Evolutionary conservation across 2,113 vertebrate species (phyloP), one percentile per base, ranked within the genome.

Genomic region (Alligator mississippiensis): DNA sequence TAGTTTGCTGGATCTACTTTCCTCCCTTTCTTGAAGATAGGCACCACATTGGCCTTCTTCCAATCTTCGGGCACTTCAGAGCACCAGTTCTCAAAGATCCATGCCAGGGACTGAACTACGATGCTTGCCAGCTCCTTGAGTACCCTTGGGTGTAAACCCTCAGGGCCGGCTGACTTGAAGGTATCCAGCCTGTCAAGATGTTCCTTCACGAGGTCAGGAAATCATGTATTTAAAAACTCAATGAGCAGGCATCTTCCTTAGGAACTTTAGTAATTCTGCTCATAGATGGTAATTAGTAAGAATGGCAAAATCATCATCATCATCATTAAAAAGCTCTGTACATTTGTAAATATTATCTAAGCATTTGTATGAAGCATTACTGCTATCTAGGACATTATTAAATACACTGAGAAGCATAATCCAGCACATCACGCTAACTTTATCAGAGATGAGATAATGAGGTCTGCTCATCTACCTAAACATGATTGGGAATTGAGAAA

Each of bases 291-390:
- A 77, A 30, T 74, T 72, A 96, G 89, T 88, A 84, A 62, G 82
- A 75, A 88, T 64, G 55, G 7, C 61, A 84, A 4, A 77, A 63
- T 62, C 24, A 58, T 4, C 47, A 47, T 4, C 47, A 47, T 47
- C 47, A 47, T 47, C 47, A 47, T 47, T 47, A 3, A 47, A 80
- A 18, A 89, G 84, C 78, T 83, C 79, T 91, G n/a, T 14, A 34
- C 81, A 54, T 89, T 85, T 91, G 86, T 66, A 93, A 95, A 92
- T 89, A 89, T 94, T 82, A 88, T 47, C 47, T 66, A 66, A 54
- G 4, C 90, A 75, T 38, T 88, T 10, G 15, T 89, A 83, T 87
- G 87, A 79, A 90, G 64, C 76, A 93, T n/a, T 84, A 64, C 64
- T 82, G 47, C 6, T 66, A 82, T 28, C 7, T 54, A 84, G 11